A percentile compares a stretch with the other conserved stretches of the same genome.
Evolutionary conservation across 1,140 invertebrate species (phyloP).

Genomic region (Cheumatopsyche charites): DNA sequence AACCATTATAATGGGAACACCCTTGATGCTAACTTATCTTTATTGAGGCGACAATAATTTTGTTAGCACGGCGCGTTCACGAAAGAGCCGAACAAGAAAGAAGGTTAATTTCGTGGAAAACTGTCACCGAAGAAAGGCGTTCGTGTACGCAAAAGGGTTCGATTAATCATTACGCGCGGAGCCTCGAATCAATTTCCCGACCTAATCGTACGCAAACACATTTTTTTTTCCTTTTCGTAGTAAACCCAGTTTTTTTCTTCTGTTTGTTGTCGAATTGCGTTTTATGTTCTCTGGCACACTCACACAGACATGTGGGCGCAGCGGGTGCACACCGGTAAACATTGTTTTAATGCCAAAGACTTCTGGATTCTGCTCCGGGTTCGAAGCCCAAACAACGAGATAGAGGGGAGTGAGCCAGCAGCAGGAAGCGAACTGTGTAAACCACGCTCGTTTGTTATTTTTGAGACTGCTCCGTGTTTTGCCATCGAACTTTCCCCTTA

Average conservation of each 20-base stretch:
- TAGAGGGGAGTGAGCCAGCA: slow-evolving; percentile 4
- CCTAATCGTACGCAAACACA: too few relatives aligned
- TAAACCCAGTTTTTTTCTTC: too few relatives aligned
- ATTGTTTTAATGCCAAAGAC: slow-evolving; percentile 22
- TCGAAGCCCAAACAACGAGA: slow-evolving; percentile 22
- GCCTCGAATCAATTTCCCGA: too few relatives aligned
- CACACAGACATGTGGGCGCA: slow-evolving; percentile 29
- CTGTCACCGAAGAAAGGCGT: slow-evolving; percentile 44
- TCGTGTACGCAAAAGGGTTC: slow-evolving; percentile 31
- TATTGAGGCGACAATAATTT: slow-evolving; percentile 40
- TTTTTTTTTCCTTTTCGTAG: too few relatives aligned
- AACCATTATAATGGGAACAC: slow-evolving; percentile 28
- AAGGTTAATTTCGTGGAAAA: slow-evolving; percentile 45
- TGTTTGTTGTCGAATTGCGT: too few relatives aligned
- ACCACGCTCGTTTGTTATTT: slow-evolving; percentile 30
- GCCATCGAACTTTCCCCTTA: neutral
- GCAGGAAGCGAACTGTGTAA: slow-evolving; percentile 21
- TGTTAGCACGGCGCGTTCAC: slow-evolving; percentile 40
- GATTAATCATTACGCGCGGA: too few relatives aligned
- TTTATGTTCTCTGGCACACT: slow-evolving; percentile 2
- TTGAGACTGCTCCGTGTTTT: slow-evolving; percentile 21
- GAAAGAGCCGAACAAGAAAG: slow-evolving; percentile 41
- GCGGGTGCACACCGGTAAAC: slow-evolving; percentile 29
- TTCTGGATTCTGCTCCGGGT: slow-evolving; percentile 15
- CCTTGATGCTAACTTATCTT: slow-evolving; percentile 25